These are phyloP conservation scores for Chloropsis hardwickii DNA, from an alignment of 2,113 vertebrate genomes.

Conservation along the genomic window DNA sequence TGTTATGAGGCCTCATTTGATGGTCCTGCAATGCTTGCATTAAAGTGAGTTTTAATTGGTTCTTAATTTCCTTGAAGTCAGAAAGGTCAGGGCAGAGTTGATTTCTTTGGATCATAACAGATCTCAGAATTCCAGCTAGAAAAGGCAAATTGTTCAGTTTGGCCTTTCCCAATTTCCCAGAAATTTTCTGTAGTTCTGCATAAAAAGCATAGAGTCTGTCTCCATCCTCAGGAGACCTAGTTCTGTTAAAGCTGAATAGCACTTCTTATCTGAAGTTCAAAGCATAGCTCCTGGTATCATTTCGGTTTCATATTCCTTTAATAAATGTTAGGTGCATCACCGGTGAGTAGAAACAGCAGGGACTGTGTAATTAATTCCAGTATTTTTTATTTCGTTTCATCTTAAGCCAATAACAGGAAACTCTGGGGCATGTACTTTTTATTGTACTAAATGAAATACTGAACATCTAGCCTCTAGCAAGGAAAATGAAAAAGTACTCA, in stretches of 20 bases:
- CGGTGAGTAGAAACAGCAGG: not conserved
- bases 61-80: not conserved
- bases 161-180: not conserved
- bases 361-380: conserved; percentile 24
- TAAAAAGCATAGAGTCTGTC: not conserved
- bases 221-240: not conserved
- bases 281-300: conserved; percentile 10
- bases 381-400: conserved; percentile 55
- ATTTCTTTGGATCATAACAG: not conserved
- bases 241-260: conserved; percentile 3
- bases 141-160: not conserved
- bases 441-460: conserved; percentile 3
- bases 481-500: not conserved
- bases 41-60: not conserved
- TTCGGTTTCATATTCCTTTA: not conserved
- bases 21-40: not conserved
- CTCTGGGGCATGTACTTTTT: not conserved
- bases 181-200: not conserved
- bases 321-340: not conserved
- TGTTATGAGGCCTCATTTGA: not conserved
- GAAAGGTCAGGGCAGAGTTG: not conserved
- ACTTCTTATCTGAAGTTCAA: conserved; percentile 34
- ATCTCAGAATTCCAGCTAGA: not conserved
- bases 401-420: conserved; percentile 34
- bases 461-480: conserved; percentile 23